Conservation (phyloP, 2,888 invertebrate genomes). For the Thymelicus acteon region DNA sequence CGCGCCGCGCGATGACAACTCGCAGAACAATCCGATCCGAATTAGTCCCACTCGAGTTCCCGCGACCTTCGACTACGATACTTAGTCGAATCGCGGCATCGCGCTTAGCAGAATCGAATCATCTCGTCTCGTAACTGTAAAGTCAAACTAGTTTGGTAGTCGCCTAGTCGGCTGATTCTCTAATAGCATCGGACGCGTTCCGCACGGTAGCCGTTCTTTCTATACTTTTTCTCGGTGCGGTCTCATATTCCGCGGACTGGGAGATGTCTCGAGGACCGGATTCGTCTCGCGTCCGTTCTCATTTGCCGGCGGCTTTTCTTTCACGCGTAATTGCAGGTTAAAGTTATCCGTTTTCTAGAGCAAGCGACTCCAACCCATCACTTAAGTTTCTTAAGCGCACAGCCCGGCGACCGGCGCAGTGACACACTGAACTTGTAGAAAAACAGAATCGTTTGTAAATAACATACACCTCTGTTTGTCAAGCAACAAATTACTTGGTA, state of each 20-base stretch:
- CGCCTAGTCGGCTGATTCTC: conserved; percentile 65
- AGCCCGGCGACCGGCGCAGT: neutral
- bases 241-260: conserved; percentile 51
- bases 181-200: conserved; percentile 73
- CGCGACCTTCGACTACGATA: conserved; percentile 75
- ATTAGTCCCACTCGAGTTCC: conserved; percentile 69
- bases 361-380: neutral
- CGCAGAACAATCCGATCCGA: conserved; percentile 58
- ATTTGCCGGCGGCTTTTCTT: conserved; percentile 41
- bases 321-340: conserved; percentile 12
- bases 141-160: conserved; percentile 73
- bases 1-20: conserved; percentile 40
- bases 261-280: conserved; percentile 46
- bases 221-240: conserved; percentile 60
- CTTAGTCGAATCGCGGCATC: no score
- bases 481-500: neutral
- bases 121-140: conserved; percentile 72
- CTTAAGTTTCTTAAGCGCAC: neutral
- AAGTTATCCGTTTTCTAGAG: conserved; percentile 17
- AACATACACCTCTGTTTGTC: neutral
- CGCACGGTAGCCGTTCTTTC: conserved; percentile 57
- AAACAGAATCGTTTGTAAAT: neutral
- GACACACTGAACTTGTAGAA: neutral
- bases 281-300: conserved; percentile 50
- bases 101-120: conserved; percentile 73